These are phyloP conservation scores for Autographa pulchrina DNA, from an alignment of 2,888 invertebrate genomes.

Conservation along the genomic window DNA sequence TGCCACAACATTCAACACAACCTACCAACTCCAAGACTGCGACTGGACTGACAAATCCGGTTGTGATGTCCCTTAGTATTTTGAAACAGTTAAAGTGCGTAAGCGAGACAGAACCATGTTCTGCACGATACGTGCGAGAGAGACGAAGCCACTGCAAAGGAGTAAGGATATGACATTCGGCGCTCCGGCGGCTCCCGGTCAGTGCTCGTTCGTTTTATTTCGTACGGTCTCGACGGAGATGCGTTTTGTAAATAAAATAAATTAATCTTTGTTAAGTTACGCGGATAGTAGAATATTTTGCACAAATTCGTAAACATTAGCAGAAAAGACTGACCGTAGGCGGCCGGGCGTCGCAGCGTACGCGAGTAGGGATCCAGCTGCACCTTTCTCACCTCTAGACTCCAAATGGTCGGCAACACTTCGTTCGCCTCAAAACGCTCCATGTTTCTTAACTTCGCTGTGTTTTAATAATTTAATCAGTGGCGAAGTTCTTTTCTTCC, in stretches of 20 bases:
- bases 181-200: slow-evolving; percentile 87
- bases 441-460: slow-evolving; percentile 40
- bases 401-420: slow-evolving; percentile 21
- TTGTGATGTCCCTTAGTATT: slow-evolving; percentile 64
- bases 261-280: slow-evolving; percentile 83
- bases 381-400: slow-evolving; percentile 32
- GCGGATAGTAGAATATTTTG: slow-evolving; percentile 88
- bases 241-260: slow-evolving; percentile 86
- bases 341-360: slow-evolving; percentile 83
- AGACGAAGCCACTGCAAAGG: slow-evolving; percentile 61
- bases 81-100: slow-evolving; percentile 48
- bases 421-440: slow-evolving; percentile 24
- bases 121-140: slow-evolving; percentile 50
- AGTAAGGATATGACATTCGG: slow-evolving; percentile 72
- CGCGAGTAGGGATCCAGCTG: slow-evolving; percentile 80
- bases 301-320: slow-evolving; percentile 88
- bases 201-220: slow-evolving; percentile 84
- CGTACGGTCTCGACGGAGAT: slow-evolving; percentile 74
- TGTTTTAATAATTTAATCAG: slow-evolving; percentile 40
- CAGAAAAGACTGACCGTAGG: slow-evolving; percentile 89
- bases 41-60: slow-evolving; percentile 71
- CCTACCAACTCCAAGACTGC: slow-evolving; percentile 68
- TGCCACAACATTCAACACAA: slow-evolving; percentile 73
- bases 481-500: slow-evolving; percentile 33
- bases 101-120: slow-evolving; percentile 56